phyloP scores from a whole-genome alignment of 2,797 vertebrate species.

The Sphenodon punctatus region DNA sequence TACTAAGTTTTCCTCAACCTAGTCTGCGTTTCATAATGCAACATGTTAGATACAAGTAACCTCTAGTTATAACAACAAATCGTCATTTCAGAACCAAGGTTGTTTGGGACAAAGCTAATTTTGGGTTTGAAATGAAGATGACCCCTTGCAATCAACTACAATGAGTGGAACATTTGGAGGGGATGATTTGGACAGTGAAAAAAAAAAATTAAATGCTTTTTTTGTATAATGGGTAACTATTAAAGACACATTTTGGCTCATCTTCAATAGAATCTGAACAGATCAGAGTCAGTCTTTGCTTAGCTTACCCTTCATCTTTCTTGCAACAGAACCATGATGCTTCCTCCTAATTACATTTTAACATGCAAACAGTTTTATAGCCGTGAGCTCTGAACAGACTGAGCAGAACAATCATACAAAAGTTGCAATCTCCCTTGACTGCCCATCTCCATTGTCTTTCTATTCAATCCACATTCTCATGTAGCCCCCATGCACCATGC shows the following conservation, averaged over 20 bases:
- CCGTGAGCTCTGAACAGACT: too few relatives aligned
- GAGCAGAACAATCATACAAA: too few relatives aligned
- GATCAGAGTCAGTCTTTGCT: not conserved
- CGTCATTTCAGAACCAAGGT: not conserved
- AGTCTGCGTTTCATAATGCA: not conserved
- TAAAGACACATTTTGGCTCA: not conserved
- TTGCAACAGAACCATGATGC: fast-evolving
- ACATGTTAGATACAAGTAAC: not conserved
- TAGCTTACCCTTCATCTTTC: not conserved
- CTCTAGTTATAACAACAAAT: not conserved
- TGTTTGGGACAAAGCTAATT: not conserved
- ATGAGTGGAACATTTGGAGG: not conserved
- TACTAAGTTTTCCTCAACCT: fast-evolving
- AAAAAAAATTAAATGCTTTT: too few relatives aligned
- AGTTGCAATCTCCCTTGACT: too few relatives aligned
- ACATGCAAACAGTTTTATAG: too few relatives aligned
- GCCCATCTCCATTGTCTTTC: too few relatives aligned
- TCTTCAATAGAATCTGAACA: not conserved
- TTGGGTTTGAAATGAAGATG: not conserved
- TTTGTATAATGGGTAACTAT: fast-evolving
- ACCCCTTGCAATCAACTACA: not conserved
- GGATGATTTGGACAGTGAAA: not conserved
- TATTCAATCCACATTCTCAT: too few relatives aligned
- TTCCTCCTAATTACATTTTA: not conserved
- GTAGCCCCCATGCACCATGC: too few relatives aligned